Evolutionary conservation across 2,888 invertebrate species (phyloP), one percentile per base, ranked within the genome.

Genomic region (Leucoptera coffeella): DNA sequence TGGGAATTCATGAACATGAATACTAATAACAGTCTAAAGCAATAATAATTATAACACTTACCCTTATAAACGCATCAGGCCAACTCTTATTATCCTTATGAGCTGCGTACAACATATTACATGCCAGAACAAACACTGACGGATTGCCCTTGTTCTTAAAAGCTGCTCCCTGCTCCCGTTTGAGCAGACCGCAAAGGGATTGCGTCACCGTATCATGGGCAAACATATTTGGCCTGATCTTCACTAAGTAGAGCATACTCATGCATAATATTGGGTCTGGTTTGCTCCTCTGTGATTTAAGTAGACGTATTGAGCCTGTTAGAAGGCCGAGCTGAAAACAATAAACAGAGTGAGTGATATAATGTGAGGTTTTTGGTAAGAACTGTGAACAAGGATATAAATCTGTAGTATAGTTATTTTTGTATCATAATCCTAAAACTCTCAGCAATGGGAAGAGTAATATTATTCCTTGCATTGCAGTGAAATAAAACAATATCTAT

Each of bases 51-150:
- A n/a, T n/a, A n/a, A n/a, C 15, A 25, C 39, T 37, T 46, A 88
- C 88, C 77, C 88, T 90, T 2, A 95, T 78, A 65, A 95, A 92
- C 29, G 79, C 73, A 47, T 94, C 92, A 0, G 95, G 94, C 96
- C 95, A 96, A 39, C 82, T 81, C 33, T 76, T 80, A 37, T 85
- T 84, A 21, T 93, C 90, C 25, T 77, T 71, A 49, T 83, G 92
- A 0, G 88, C 89, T 36, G 83, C 77, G 45, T 86, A 78, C 27
- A 95, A 57, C 42, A 94, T 73, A 58, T 92, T 94, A 32, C 90
- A 82, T 4, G 88, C 85, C 23, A 92, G 55, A 14, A 91, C 83
- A 37, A 89, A 84, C 21, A 88, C 81, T 22, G 86, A 61, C 0
- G 84, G 78, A 52, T 89, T 90, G 4, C 81, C 84, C 43, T 91